Evolutionary conservation across 1,140 invertebrate species (phyloP).

Genomic region (Stegodyphus dumicola): DNA sequence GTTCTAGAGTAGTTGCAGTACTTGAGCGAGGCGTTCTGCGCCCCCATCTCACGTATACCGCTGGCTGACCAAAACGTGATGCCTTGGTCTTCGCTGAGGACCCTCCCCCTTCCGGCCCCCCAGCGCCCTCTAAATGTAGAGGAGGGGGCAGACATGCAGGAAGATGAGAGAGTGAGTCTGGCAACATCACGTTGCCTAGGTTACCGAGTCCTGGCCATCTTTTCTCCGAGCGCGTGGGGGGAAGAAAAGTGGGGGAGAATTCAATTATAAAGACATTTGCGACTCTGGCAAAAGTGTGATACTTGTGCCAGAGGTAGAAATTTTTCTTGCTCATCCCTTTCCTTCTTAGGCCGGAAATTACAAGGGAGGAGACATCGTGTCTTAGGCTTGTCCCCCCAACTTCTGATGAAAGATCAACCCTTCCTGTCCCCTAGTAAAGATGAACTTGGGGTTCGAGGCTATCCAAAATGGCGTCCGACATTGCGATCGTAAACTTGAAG

Average conservation of each 20-base stretch:
- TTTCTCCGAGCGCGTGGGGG: neutral
- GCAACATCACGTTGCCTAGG: slow-evolving; percentile 55
- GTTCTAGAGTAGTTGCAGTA: neutral
- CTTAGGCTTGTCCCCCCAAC: slow-evolving; percentile 25
- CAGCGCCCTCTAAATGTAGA: slow-evolving; percentile 3
- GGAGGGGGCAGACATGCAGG: slow-evolving; percentile 32
- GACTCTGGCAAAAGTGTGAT: slow-evolving; percentile 57
- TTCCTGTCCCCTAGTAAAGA: slow-evolving; percentile 41
- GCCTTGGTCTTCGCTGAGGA: slow-evolving; percentile 6
- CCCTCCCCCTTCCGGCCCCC: neutral
- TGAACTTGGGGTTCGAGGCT: slow-evolving; percentile 16
- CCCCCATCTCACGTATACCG: neutral
- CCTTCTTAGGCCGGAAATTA: slow-evolving; percentile 52
- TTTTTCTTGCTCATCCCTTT: slow-evolving; percentile 52
- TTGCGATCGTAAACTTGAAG: slow-evolving; percentile 27
- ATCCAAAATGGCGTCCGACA: slow-evolving; percentile 54
- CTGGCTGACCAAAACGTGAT: slow-evolving; percentile 42
- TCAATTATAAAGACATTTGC: slow-evolving; percentile 61
- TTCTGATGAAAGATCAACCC: slow-evolving; percentile 36
- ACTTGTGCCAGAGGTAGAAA: slow-evolving; percentile 50
- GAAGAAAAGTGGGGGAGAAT: slow-evolving; percentile 36
- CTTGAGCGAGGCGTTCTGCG: neutral
- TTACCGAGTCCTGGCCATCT: slow-evolving; percentile 54
- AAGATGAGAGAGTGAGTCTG: slow-evolving; percentile 32
- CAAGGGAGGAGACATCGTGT: slow-evolving; percentile 49